Evolutionary conservation across 2,113 vertebrate genomes (phyloP), one percentile per base, ranked within the genome.

Genomic region (Xiphophorus maculatus): DNA sequence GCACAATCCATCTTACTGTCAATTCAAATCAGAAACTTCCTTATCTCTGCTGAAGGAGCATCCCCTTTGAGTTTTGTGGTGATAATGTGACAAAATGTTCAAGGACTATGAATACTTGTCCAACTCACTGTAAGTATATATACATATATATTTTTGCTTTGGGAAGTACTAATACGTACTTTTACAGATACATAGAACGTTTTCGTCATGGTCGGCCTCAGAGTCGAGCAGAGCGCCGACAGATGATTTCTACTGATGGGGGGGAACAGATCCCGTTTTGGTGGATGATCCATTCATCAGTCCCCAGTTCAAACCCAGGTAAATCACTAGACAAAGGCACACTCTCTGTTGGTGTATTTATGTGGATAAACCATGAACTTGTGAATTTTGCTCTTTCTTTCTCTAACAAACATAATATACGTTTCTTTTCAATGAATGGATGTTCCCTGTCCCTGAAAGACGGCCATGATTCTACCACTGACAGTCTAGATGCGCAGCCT

Each of bases 131-230:
- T 25, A 25, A 54, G 6, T 54, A 25, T 64, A 37, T 37, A 37
- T 10, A 12, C 10, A 37, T 37, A 11, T 11, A 37, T 37, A 12
- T 10, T 40, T 62, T 51, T 11, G 10, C 8, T 40, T 4, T 27
- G 7, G 54, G 64, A 70, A 66, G 32, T 6, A 37, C 27, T 66
- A 37, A 73, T 7, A 9, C 71, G 65, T 83, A 5, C 19, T 63
- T 54, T 81, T 62, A 1, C 81, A 97, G 96, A 88, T 97, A 96
- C 63, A 85, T 97, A 37, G 94, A 96, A 4, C 94, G 95, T 48
- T 97, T 97, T 89, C 96, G 96, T 54, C 92, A 92, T 27, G 96
- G 96, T 78, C 93, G 48, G 42, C 96, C 96, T 9, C 93, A 91
- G 74, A 97, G 95, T 85, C 92, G 95, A 69, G 91, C 93, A 73